Base-by-base conservation (phyloP, 2,888 invertebrate genomes). In the Tribolium freemani region DNA sequence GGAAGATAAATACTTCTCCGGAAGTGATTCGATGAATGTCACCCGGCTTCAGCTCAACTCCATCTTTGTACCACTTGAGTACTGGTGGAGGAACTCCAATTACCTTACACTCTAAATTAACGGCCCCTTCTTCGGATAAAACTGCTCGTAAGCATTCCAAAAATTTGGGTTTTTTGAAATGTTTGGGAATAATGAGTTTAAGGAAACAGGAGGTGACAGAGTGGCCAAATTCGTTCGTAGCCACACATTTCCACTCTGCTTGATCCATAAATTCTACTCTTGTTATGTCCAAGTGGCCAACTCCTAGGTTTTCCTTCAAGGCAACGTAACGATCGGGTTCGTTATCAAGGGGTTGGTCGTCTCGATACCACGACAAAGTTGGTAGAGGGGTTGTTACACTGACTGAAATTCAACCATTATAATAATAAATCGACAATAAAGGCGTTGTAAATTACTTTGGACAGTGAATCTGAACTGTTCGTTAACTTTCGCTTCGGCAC, bases 1-100 rank as follows among this genome's bases (percentile, higher is more conserved):
- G 5, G 8, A 3, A 10, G n/a, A 20, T 53, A 20, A 11, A 56
- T 80, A 86, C 87, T 79, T 95, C 94, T 0, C 96, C 96, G 0
- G 96, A 95, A 79, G 95, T 96, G 56, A 96, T 96, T 82, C 94
- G 90, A 82, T 96, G 96, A 80, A 96, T 96, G 83, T 96, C 96
- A 0, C 96, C 96, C 0, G 96, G 94, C 83, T 96, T 96, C 0
- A 96, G 85, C 83, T 96, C 96, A 66, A 93, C 91, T 0, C 96
- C 96, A 84, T 96, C 96, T 86, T 96, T 96, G 84, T 94, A 96
- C 96, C 96, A 96, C 82, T 95, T 96, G 0, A 96, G 87, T n/a
- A 92, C 88, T 0, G 96, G 96, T 82, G 96, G 96, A 0, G 96
- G 96, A 1, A 96, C 95, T 4, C 96, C 96, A 71, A 96, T 96